Conservation (phyloP, 2,797 vertebrate species). For the Aulostomus chinensis region DNA sequence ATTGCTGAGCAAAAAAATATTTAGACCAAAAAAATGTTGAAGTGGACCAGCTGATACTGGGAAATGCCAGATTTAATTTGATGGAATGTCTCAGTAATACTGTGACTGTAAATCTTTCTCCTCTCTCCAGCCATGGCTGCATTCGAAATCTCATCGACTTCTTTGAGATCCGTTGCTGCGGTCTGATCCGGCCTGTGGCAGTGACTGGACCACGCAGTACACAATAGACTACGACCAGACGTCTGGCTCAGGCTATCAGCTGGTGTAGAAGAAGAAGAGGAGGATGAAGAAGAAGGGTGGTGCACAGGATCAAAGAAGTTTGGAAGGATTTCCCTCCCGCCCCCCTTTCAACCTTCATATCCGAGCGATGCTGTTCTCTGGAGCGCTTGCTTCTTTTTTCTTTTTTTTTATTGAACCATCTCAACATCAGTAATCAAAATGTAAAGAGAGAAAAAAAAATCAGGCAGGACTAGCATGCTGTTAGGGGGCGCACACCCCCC, state of each 20-base stretch:
- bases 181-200: constrained; percentile 91
- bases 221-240: constrained; percentile 99
- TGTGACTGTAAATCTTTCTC: neutral
- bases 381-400: constrained; percentile 78
- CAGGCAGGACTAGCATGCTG: constrained; percentile 91
- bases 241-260: constrained; percentile 97
- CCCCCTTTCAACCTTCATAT: constrained; percentile 57
- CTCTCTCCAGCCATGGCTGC: constrained; percentile 89
- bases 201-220: constrained; percentile 99
- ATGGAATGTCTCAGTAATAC: too few species aligned
- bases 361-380: constrained; percentile 56
- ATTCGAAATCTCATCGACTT: constrained; percentile 97
- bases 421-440: constrained; percentile 74
- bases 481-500: constrained; percentile 80
- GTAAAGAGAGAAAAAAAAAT: constrained; percentile 46
- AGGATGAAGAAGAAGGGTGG: neutral
- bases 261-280: constrained; percentile 84
- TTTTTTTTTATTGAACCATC: constrained; percentile 67
- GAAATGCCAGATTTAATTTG: too few species aligned
- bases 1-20: too few species aligned
- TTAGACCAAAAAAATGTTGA: too few species aligned
- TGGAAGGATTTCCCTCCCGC: constrained; percentile 17
- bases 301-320: constrained; percentile 5
- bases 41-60: too few species aligned
- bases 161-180: constrained; percentile 99